Evolutionary conservation across 2,888 invertebrate species (phyloP).

Genomic region (Torymus aiolomorphi): DNA sequence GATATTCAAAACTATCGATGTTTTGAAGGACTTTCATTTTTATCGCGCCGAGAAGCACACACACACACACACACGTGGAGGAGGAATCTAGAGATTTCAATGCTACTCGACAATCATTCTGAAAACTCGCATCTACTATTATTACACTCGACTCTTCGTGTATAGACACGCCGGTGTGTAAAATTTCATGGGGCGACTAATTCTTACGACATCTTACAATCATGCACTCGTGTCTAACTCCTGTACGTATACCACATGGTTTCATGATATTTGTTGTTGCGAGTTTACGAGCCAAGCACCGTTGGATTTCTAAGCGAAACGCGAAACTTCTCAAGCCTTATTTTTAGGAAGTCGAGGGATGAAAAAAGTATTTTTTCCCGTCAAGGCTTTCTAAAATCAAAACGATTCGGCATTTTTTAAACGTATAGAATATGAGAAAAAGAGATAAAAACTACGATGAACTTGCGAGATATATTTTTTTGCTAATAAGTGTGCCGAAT

Average conservation of each 20-base stretch:
- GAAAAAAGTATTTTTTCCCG: slow-evolving; percentile 17
- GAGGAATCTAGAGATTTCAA: slow-evolving; percentile 11
- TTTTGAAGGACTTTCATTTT: not conserved
- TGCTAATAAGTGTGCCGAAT: not conserved
- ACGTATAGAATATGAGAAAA: not conserved
- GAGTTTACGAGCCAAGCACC: slow-evolving; percentile 25
- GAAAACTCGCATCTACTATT: not conserved
- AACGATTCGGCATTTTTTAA: slow-evolving; percentile 50
- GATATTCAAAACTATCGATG: not conserved
- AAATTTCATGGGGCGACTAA: no score
- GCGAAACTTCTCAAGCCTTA: slow-evolving; percentile 52
- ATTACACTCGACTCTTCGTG: no score
- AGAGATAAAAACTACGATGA: not conserved
- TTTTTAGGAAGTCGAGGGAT: slow-evolving; percentile 36
- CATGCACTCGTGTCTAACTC: slow-evolving; percentile 24
- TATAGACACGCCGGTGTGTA: no score
- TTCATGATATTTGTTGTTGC: slow-evolving; percentile 41
- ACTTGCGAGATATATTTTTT: not conserved
- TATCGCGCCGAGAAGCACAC: no score
- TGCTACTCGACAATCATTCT: slow-evolving; percentile 44
- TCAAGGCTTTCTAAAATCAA: slow-evolving; percentile 49
- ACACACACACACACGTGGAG: not conserved
- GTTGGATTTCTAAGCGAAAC: slow-evolving; percentile 12
- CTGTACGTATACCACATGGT: slow-evolving; percentile 5
- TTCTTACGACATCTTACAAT: slow-evolving; percentile 1